These are phyloP conservation scores for Triplophysa bombifrons DNA, from an alignment of 2,797 vertebrate genomes.

Conservation along the genomic window DNA sequence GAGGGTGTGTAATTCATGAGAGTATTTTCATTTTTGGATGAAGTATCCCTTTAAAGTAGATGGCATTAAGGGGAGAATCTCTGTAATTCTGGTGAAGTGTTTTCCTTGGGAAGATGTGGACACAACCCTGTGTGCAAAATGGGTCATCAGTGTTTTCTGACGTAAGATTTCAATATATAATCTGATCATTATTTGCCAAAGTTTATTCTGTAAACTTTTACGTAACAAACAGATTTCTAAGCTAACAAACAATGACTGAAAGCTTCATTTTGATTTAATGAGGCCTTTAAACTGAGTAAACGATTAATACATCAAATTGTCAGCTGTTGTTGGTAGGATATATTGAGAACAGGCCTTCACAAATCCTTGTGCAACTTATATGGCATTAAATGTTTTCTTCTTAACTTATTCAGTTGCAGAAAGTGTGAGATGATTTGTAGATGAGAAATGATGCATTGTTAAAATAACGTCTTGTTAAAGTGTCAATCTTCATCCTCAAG, in stretches of 20 bases:
- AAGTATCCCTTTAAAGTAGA: too few relatives aligned
- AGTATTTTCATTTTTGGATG: too few relatives aligned
- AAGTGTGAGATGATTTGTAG: background rate
- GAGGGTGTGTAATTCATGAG: too few relatives aligned
- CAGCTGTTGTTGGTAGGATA: slow-evolving; percentile 31
- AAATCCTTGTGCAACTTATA: background rate
- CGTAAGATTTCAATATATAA: too few relatives aligned
- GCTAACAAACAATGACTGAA: background rate
- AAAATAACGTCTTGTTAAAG: background rate
- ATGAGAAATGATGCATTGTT: background rate
- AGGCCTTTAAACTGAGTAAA: slow-evolving; percentile 24
- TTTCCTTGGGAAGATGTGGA: too few relatives aligned
- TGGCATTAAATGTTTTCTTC: too few relatives aligned
- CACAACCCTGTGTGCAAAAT: too few relatives aligned
- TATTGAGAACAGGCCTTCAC: slow-evolving; percentile 12
- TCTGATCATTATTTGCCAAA: too few relatives aligned
- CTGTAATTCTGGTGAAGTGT: too few relatives aligned
- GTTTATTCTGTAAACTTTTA: too few relatives aligned
- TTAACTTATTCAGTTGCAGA: background rate
- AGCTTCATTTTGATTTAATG: slow-evolving; percentile 6
- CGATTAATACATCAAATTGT: slow-evolving; percentile 24
- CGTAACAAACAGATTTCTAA: background rate
- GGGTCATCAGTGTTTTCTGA: too few relatives aligned
- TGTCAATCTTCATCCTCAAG: slow-evolving; percentile 5
- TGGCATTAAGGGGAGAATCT: too few relatives aligned